These are phyloP conservation scores for Zophobas atratus DNA, from an alignment of 1,140 invertebrate species.

Conservation along the genomic window DNA sequence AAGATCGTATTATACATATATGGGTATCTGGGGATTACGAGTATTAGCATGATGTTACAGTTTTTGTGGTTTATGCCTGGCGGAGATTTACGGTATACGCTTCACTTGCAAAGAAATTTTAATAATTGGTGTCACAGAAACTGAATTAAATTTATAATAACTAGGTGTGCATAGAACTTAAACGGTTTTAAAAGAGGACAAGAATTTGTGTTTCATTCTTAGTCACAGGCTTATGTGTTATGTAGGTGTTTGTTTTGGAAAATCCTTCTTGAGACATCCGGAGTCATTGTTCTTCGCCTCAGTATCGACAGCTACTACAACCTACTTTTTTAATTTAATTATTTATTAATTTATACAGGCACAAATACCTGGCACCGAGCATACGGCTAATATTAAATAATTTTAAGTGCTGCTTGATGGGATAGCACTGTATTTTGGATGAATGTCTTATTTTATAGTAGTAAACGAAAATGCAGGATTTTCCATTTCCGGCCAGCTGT, in stretches of 20 bases:
- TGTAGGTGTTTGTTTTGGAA: slow-evolving; percentile 30
- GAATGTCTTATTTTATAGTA: too few species aligned
- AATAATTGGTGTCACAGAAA: slow-evolving; percentile 29
- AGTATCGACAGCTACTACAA: background rate
- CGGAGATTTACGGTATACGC: slow-evolving; percentile 14
- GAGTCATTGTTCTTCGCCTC: slow-evolving; percentile 19
- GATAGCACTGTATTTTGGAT: too few species aligned
- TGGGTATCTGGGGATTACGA: background rate
- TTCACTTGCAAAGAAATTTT: slow-evolving; percentile 17
- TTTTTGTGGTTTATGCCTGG: slow-evolving; percentile 22
- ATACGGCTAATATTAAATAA: too few species aligned
- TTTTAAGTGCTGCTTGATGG: too few species aligned
- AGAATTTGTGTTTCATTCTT: slow-evolving; percentile 29
- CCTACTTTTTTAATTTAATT: background rate
- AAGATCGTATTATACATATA: too few species aligned
- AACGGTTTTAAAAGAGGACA: slow-evolving; percentile 18
- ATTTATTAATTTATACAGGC: too few species aligned
- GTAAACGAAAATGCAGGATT: too few species aligned
- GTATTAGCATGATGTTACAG: slow-evolving; percentile 16
- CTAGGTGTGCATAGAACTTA: background rate
- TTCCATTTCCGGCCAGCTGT: too few species aligned
- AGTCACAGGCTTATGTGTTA: slow-evolving; percentile 1
- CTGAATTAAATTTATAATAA: slow-evolving; percentile 35
- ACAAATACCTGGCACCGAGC: too few species aligned
- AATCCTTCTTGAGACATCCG: slow-evolving; percentile 37